Evolutionary conservation across 2,113 vertebrate species (phyloP), one percentile per base, ranked within the genome.

Genomic region (Eleginops maclovinus): DNA sequence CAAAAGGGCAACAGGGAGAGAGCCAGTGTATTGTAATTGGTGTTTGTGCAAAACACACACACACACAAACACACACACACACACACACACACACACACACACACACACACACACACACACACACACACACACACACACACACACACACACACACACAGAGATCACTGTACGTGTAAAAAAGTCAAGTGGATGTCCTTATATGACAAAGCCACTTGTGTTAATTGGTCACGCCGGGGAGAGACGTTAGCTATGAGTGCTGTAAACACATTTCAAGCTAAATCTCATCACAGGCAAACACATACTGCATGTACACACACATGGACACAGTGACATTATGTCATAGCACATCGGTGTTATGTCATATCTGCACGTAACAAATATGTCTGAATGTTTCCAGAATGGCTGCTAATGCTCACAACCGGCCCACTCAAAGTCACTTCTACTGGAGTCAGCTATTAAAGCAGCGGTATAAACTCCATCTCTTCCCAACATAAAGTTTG

Each of bases 151-250:
- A 60, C 0, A 2, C 51, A 61, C 36, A 50, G 66, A 28, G 67
- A 75, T 64, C 40, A 36, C 28, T 44, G 21, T 51, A 68, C n/a
- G n/a, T 41, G 58, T 47, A 66, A 16, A 61, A 77, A 40, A 78
- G 82, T 69, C 62, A 77, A 74, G 67, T 74, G 63, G 67, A 71
- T 17, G 54, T 17, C 64, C 75, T 55, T 77, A 31, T 47, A 24
- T 72, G 63, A 80, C 61, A 80, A 75, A 85, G 46, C 55, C 67
- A 70, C 66, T 86, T 16, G 49, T 82, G 59, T 41, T 72, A 79
- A 85, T 82, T 81, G 63, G 56, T 74, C 31, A 22, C 17, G 10
- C 49, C 9, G 50, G 21, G 49, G 44, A 44, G 51, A 50, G 71
- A 53, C 13, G 5, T 43, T n/a, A 51, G 21, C 21, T 17, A 12